A percentile compares a stretch with the other conserved stretches of the same genome.
phyloP scores from a whole-genome alignment of 2,113 vertebrate genomes.

The Leptodactylus fuscus region DNA sequence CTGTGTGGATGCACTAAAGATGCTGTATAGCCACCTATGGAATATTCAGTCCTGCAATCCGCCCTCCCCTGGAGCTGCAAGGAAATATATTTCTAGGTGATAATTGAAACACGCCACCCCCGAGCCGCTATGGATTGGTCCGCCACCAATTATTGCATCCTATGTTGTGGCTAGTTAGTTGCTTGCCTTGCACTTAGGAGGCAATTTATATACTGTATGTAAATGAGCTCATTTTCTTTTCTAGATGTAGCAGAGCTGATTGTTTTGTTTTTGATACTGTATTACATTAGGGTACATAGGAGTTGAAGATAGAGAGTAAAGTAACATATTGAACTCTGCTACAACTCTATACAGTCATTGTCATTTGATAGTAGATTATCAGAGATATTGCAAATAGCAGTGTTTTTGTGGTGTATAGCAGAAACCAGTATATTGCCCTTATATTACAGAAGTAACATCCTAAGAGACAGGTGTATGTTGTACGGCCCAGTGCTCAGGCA shows the following conservation, averaged over 20 bases:
- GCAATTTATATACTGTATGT: too few relatives aligned
- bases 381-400: background rate
- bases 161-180: too few relatives aligned
- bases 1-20: too few relatives aligned
- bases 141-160: background rate
- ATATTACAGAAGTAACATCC: too few relatives aligned
- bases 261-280: background rate
- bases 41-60: background rate
- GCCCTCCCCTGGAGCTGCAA: background rate
- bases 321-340: background rate
- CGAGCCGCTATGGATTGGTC: background rate
- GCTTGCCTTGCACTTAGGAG: background rate
- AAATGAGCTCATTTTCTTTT: background rate
- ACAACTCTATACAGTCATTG: background rate
- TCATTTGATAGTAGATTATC: background rate
- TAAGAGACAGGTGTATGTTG: background rate
- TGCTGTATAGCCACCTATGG: background rate
- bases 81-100: conserved; percentile 29
- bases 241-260: background rate
- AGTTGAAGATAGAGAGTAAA: background rate
- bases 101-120: conserved; percentile 13
- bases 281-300: background rate
- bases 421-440: background rate
- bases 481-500: background rate
- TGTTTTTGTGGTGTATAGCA: background rate